A percentile compares a stretch with the other conserved stretches of the same genome.
Evolutionary conservation across 2,797 vertebrate species (phyloP).

Genomic region (Acipenser transmontanus): DNA sequence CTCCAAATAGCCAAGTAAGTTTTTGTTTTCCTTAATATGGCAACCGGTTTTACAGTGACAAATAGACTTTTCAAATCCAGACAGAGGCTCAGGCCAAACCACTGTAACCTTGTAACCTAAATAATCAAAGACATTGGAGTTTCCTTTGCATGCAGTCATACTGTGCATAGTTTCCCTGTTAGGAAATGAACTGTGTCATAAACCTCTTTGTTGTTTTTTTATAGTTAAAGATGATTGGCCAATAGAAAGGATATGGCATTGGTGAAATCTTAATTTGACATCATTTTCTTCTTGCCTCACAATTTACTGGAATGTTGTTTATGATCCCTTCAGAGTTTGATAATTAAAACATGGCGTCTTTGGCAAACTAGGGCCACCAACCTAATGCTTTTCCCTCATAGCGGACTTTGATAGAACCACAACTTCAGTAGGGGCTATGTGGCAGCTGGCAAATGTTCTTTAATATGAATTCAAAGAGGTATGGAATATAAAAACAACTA

Average conservation of each 20-base stretch:
- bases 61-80: background rate
- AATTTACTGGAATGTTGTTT: too few relatives aligned
- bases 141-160: conserved; percentile 3
- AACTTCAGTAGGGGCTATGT: too few relatives aligned
- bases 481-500: too few relatives aligned
- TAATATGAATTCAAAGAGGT: too few relatives aligned
- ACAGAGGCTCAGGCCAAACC: background rate
- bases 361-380: too few relatives aligned
- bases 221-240: background rate
- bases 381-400: too few relatives aligned
- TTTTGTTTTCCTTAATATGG: background rate
- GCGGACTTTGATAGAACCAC: too few relatives aligned
- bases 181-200: conserved; percentile 1
- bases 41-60: conserved; percentile 1
- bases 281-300: background rate
- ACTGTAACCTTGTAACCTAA: conserved; percentile 3
- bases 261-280: background rate
- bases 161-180: conserved; percentile 1
- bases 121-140: conserved; percentile 3
- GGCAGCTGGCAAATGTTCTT: too few relatives aligned
- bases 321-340: too few relatives aligned
- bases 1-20: background rate
- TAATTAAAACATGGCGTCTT: too few relatives aligned
- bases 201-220: conserved; percentile 2
- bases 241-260: background rate